These are phyloP conservation scores for Paratrypauchen microcephalus DNA, from an alignment of 2,797 vertebrate genomes.

Conservation along the genomic window DNA sequence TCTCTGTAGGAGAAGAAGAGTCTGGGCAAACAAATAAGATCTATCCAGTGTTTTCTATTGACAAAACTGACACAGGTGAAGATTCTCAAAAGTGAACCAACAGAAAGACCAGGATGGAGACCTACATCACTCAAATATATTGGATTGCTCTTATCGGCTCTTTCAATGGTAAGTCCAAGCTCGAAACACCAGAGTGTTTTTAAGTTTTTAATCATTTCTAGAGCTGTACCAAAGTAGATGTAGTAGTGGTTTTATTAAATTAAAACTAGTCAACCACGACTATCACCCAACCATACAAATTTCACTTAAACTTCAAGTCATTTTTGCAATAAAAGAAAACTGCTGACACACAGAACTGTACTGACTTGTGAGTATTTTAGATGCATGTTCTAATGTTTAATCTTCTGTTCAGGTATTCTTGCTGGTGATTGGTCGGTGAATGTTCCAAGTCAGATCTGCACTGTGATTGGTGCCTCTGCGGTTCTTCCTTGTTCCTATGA, in stretches of 20 bases:
- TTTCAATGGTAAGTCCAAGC: constrained; percentile 48
- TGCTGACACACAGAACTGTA: not conserved
- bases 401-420: constrained; percentile 45
- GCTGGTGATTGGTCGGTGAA: constrained; percentile 67
- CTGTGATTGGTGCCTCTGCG: constrained; percentile 64
- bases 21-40: not conserved
- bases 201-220: not conserved
- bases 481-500: constrained; percentile 74
- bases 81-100: not conserved
- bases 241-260: not conserved
- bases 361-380: not conserved
- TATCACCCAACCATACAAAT: no score
- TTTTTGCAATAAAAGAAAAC: not conserved
- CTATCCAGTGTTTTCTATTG: not conserved
- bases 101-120: constrained; percentile 27
- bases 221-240: not conserved
- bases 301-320: not conserved
- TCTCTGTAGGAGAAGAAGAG: not conserved
- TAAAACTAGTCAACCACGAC: not conserved
- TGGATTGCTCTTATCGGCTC: constrained; percentile 50
- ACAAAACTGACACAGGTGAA: not conserved
- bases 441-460: constrained; percentile 60
- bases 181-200: not conserved
- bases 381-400: not conserved
- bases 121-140: constrained; percentile 15